These are phyloP conservation scores for Microctonus brassicae DNA, from an alignment of 2,888 invertebrate species.

Conservation along the genomic window DNA sequence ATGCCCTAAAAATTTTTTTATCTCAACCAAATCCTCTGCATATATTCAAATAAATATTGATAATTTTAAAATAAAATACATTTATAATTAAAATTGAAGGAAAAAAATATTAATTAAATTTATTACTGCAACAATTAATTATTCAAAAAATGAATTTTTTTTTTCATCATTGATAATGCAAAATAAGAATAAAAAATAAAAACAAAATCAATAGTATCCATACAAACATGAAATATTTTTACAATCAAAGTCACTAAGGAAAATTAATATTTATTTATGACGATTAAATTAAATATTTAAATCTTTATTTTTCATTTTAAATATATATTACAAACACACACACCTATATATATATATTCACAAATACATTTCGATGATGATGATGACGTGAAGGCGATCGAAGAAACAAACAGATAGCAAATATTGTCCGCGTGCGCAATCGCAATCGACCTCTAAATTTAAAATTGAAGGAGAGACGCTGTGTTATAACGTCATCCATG, in stretches of 20 bases:
- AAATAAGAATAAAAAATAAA: too few species aligned
- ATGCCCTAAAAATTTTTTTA: too few species aligned
- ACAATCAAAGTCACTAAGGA: neutral
- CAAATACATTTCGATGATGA: too few species aligned
- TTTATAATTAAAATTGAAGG: too few species aligned
- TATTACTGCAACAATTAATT: too few species aligned
- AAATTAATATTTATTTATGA: neutral
- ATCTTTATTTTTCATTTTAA: neutral
- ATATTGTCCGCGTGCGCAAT: conserved; percentile 10
- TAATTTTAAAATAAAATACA: too few species aligned
- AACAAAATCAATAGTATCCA: neutral
- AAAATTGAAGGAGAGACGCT: conserved; percentile 34
- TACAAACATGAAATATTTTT: neutral
- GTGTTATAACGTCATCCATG: conserved; percentile 45
- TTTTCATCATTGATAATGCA: too few species aligned
- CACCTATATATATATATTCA: neutral
- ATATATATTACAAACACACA: neutral
- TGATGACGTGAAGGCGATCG: neutral
- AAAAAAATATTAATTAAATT: too few species aligned
- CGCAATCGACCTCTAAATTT: conserved; percentile 44
- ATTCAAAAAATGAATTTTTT: too few species aligned
- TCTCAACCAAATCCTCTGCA: too few species aligned
- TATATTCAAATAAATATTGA: too few species aligned
- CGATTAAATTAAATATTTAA: neutral
- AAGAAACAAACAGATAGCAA: conserved; percentile 26